Conservation (phyloP, 2,113 vertebrate species). For the Leucosticte australis region DNA sequence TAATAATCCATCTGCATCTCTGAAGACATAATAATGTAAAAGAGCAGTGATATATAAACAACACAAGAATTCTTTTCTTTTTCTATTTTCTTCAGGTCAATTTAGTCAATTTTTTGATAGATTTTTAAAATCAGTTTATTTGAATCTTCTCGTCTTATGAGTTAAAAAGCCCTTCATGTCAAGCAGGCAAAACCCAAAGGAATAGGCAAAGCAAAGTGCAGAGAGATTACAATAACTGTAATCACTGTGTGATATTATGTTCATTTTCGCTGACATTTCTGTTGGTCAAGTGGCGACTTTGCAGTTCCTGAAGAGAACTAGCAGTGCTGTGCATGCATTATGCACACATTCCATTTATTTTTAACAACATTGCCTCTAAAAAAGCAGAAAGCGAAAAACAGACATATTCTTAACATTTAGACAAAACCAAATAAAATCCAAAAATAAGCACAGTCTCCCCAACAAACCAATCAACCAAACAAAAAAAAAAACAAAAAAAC, state of each 20-base stretch:
- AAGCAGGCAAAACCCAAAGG: not conserved
- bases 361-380: not conserved
- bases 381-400: not conserved
- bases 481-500: not conserved
- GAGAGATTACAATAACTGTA: not conserved
- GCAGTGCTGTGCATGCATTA: not conserved
- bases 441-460: not conserved
- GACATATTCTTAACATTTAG: not conserved
- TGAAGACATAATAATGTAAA: not conserved
- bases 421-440: not conserved
- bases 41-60: not conserved
- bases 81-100: not conserved
- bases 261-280: not conserved
- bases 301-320: constrained; percentile 6
- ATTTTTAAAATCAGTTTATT: not conserved
- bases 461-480: not conserved
- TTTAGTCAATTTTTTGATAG: not conserved
- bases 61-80: not conserved
- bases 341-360: not conserved
- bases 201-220: not conserved
- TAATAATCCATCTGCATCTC: not conserved
- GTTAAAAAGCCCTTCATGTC: not conserved
- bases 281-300: constrained; percentile 7
- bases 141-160: not conserved
- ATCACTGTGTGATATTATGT: not conserved